Conservation (phyloP, 2,797 vertebrate genomes). For the Syngnathus acus region DNA sequence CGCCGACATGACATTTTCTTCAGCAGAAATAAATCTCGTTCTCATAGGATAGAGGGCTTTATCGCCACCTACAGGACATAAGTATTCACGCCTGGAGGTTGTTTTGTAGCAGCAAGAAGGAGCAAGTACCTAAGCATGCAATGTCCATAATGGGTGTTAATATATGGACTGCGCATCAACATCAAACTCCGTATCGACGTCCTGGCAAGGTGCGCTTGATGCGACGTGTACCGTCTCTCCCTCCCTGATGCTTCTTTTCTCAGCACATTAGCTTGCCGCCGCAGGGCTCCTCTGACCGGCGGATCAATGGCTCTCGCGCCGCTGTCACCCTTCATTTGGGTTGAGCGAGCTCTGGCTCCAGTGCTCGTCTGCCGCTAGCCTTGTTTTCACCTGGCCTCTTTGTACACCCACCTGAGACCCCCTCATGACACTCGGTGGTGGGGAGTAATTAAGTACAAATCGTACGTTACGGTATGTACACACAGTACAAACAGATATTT, state of each 20-base stretch:
- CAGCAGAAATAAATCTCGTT: neutral
- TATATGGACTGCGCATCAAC: conserved; percentile 39
- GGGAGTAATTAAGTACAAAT: neutral
- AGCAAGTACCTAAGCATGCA: neutral
- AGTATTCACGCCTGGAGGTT: neutral
- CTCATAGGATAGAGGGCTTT: neutral
- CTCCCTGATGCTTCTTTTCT: conserved; percentile 67
- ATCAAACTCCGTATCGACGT: conserved; percentile 47
- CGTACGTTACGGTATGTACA: neutral
- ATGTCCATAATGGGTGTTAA: conserved; percentile 24
- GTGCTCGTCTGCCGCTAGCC: conserved; percentile 65
- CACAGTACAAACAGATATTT: neutral
- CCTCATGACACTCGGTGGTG: conserved; percentile 1
- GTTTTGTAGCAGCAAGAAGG: neutral
- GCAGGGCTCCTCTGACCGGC: conserved; percentile 69
- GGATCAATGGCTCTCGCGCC: conserved; percentile 72
- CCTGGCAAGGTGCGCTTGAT: conserved; percentile 57
- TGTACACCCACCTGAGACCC: conserved; percentile 65
- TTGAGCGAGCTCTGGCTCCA: conserved; percentile 65
- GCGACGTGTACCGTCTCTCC: conserved; percentile 51
- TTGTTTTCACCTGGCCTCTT: conserved; percentile 64
- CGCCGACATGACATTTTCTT: neutral
- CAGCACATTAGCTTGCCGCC: conserved; percentile 70
- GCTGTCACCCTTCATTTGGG: conserved; percentile 74
- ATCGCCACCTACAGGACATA: neutral